Evolutionary conservation across 2,113 vertebrate genomes (phyloP).

Genomic region (Percopsis transmontana): DNA sequence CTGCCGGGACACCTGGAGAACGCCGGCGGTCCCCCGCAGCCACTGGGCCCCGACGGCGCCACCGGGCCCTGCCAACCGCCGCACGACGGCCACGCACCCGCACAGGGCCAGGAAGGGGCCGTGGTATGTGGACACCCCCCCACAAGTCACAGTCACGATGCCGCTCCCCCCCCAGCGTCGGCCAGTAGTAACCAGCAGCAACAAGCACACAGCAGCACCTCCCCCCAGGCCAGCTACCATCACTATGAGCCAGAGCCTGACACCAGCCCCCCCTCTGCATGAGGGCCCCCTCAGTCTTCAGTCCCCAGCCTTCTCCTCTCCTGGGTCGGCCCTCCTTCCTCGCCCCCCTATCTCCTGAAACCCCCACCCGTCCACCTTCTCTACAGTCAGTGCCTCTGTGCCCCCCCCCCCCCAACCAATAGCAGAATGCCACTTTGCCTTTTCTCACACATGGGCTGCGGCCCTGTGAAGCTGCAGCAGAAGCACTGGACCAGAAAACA

Average conservation of each 20-base stretch:
- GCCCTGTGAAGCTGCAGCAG: conserved; percentile 38
- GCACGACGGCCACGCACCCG: conserved; percentile 26
- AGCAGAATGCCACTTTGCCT: conserved; percentile 68
- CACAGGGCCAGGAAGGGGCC: conserved; percentile 9
- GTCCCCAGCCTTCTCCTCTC: neutral
- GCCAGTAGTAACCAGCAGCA: conserved; percentile 40
- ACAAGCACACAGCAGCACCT: conserved; percentile 33
- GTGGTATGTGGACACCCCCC: conserved; percentile 31
- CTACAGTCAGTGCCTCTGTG: neutral
- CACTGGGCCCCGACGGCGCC: too few relatives aligned
- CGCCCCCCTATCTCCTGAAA: conserved; percentile 7
- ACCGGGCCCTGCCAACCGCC: too few relatives aligned
- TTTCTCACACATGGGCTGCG: conserved; percentile 52
- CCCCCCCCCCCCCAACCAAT: conserved; percentile 3
- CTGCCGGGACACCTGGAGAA: conserved; percentile 77
- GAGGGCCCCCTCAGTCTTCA: conserved; percentile 36
- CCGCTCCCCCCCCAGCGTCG: conserved; percentile 13
- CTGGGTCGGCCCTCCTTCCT: neutral
- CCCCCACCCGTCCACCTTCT: neutral
- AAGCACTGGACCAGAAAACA: neutral
- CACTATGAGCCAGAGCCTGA: conserved; percentile 83
- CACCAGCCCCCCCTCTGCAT: conserved; percentile 83
- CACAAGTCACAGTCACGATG: neutral
- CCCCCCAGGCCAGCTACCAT: conserved; percentile 58
- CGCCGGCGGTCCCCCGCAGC: too few relatives aligned